phyloP scores from a whole-genome alignment of 2,888 invertebrate species.

The Polydrusus tereticollis region DNA sequence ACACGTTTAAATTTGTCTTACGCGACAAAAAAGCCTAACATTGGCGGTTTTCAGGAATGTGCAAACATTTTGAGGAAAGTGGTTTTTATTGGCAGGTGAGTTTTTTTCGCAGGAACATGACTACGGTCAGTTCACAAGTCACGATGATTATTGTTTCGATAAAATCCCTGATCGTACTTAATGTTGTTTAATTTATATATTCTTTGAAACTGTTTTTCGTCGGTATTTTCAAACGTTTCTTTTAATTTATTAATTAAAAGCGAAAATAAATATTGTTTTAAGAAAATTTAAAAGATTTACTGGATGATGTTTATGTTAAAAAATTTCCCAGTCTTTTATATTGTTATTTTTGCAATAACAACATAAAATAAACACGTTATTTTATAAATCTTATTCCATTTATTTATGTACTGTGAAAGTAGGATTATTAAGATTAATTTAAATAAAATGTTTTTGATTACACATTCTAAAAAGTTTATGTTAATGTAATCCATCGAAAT shows the following conservation, averaged over 20 bases:
- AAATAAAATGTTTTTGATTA: conserved; percentile 49
- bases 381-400: conserved; percentile 43
- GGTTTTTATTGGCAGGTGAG: too few relatives aligned
- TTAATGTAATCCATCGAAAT: conserved; percentile 52
- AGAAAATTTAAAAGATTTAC: conserved; percentile 38
- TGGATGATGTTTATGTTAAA: conserved; percentile 27
- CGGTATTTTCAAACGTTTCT: neutral
- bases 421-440: conserved; percentile 49
- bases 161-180: too few relatives aligned
- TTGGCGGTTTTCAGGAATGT: too few relatives aligned
- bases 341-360: conserved; percentile 35
- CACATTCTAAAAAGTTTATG: conserved; percentile 49
- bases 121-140: too few relatives aligned
- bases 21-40: too few relatives aligned
- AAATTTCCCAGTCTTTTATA: conserved; percentile 32
- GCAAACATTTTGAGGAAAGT: too few relatives aligned
- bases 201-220: too few relatives aligned
- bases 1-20: too few relatives aligned
- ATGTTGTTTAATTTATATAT: too few relatives aligned
- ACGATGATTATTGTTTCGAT: too few relatives aligned
- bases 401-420: conserved; percentile 38
- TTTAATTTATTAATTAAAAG: conserved; percentile 23
- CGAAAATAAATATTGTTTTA: conserved; percentile 35
- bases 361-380: conserved; percentile 33
- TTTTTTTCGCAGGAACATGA: too few relatives aligned